phyloP scores from a whole-genome alignment of 2,888 invertebrate species.

The Drosophila ochracea region DNA sequence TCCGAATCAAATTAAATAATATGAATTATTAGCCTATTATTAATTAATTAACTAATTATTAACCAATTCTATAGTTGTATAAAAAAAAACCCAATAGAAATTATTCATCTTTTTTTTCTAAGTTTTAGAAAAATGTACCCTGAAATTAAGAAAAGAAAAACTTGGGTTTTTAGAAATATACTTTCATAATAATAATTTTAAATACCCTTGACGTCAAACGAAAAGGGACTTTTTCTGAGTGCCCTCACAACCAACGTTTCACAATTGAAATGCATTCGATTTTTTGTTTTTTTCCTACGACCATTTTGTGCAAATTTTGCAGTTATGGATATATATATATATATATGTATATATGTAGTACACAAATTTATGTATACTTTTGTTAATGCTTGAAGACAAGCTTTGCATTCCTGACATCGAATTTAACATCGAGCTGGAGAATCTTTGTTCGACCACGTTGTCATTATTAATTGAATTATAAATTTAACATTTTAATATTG shows the following conservation, averaged over 20 bases:
- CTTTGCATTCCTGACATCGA: constrained; percentile 33
- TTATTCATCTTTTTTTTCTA: not conserved
- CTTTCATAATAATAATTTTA: not conserved
- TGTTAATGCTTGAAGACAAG: not conserved
- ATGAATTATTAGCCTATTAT: too few relatives aligned
- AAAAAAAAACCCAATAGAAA: not conserved
- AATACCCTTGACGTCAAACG: not conserved
- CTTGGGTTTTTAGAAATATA: not conserved
- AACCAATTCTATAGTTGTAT: not conserved
- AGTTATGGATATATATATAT: not conserved
- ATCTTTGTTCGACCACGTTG: constrained; percentile 50
- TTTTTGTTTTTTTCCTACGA: not conserved
- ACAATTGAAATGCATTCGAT: constrained; percentile 36
- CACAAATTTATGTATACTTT: not conserved
- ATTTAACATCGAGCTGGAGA: constrained; percentile 8
- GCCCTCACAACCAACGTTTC: constrained; percentile 5
- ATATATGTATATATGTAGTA: not conserved
- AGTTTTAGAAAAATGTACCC: not conserved
- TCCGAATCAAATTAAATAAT: too few relatives aligned
- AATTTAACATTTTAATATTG: constrained; percentile 82
- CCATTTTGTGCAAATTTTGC: not conserved
- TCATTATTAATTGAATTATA: constrained; percentile 85
- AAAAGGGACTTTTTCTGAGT: not conserved
- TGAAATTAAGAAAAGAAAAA: not conserved
- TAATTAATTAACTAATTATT: too few relatives aligned